Base-by-base conservation (phyloP, 2,888 invertebrate genomes). In the Plemyria rubiginata region DNA sequence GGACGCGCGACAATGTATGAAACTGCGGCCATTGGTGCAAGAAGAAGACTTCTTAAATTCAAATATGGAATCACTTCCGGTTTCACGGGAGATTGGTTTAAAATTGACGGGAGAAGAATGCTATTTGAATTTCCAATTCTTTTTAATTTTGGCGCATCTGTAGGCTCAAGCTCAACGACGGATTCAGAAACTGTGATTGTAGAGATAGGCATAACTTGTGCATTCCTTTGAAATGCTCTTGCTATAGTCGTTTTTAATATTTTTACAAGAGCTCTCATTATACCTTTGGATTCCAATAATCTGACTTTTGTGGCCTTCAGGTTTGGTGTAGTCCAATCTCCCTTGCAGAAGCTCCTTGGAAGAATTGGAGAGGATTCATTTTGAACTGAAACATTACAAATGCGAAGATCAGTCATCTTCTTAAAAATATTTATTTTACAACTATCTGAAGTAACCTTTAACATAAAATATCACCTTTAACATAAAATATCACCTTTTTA, bases 341-440 rank as follows among this genome's bases (percentile, higher is more conserved):
- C n/a, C n/a, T 54, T 45, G 50, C 48, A 49, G 50, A 45, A 58
- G 15, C 57, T 57, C 45, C 62, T 54, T 22, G 70, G 50, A 4
- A 67, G 38, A 0, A 62, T 40, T 12, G 70, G 72, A 0, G 68
- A 67, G 3, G 61, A 48, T 62, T 70, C 71, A 22, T 70, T 73
- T n/a, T 43, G 51, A 3, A 73, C 79, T 79, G 70, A 40, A 62
- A 62, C n/a, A 40, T n/a, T n/a, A n/a, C n/a, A n/a, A n/a, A n/a
- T n/a, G n/a, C n/a, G n/a, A n/a, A n/a, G n/a, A n/a, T n/a, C n/a
- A n/a, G n/a, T n/a, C n/a, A n/a, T n/a, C n/a, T n/a, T n/a, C n/a
- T n/a, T n/a, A n/a, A n/a, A n/a, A n/a, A n/a, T n/a, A n/a, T n/a
- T n/a, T n/a, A n/a, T n/a, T n/a, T n/a, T n/a, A n/a, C n/a, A n/a